These are phyloP conservation scores for Coluber constrictor DNA, from an alignment of 2,797 vertebrate species.

Conservation along the genomic window DNA sequence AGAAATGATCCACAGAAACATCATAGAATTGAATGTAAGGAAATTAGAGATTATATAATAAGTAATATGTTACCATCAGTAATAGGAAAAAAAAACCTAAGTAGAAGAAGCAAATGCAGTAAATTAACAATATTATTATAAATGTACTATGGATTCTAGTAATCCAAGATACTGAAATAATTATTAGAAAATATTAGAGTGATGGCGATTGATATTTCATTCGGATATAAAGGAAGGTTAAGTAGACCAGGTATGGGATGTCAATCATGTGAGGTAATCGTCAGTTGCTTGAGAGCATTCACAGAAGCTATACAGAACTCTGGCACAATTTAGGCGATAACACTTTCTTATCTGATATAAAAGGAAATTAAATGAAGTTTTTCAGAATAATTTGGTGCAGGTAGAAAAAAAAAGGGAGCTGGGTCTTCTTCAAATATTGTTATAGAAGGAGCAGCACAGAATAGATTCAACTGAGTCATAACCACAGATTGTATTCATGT, in stretches of 20 bases:
- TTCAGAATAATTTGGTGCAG: background rate
- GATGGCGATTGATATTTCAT: background rate
- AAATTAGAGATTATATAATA: background rate
- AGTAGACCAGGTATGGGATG: background rate
- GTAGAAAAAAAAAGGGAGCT: background rate
- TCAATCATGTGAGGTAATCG: background rate
- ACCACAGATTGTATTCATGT: background rate
- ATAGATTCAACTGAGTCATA: background rate
- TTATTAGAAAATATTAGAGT: background rate
- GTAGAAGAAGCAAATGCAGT: background rate
- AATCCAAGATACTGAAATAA: background rate
- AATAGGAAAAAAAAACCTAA: background rate
- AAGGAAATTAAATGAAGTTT: background rate
- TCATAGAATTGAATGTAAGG: background rate
- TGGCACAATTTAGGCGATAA: background rate
- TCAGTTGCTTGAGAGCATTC: background rate
- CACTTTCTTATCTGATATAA: background rate
- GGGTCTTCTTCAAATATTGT: background rate
- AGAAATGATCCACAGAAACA: background rate
- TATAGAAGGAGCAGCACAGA: background rate
- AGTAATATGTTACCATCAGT: background rate
- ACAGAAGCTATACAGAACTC: background rate
- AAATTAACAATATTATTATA: background rate
- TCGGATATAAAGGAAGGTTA: background rate
- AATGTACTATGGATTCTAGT: background rate